A percentile compares a stretch with the other conserved stretches of the same genome.
These are phyloP conservation scores for Bellardia pandia DNA, from an alignment of 2,888 invertebrate genomes.

Conservation along the genomic window DNA sequence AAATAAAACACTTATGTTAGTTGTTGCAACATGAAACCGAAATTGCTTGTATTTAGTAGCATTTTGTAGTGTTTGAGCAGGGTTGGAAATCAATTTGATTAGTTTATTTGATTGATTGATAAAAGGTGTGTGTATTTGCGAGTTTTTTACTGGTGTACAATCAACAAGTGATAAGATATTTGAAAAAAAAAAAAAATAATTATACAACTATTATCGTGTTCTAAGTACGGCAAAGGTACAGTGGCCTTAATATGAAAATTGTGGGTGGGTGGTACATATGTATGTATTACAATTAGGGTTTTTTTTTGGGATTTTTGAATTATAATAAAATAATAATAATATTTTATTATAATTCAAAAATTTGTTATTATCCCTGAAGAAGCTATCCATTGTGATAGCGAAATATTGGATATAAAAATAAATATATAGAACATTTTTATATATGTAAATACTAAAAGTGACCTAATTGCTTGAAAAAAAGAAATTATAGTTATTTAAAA, in stretches of 20 bases:
- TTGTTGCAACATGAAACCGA: conserved; percentile 18
- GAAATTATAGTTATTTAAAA: too few species aligned
- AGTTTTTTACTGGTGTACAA: not conserved
- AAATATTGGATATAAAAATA: too few species aligned
- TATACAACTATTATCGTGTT: not conserved
- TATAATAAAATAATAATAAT: too few species aligned
- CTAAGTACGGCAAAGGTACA: not conserved
- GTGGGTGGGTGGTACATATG: not conserved
- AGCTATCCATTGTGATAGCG: too few species aligned
- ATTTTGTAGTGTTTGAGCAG: not conserved
- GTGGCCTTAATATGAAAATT: not conserved
- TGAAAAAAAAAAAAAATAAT: too few species aligned
- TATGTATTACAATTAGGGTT: too few species aligned
- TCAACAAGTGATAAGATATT: conserved; percentile 30
- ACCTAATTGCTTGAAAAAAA: too few species aligned
- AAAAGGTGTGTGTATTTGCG: not conserved
- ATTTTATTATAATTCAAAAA: too few species aligned
- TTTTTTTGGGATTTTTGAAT: too few species aligned
- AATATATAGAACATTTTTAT: too few species aligned
- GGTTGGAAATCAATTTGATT: not conserved
- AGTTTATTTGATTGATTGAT: not conserved
- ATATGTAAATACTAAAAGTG: too few species aligned
- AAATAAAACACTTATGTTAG: not conserved
- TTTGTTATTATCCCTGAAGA: too few species aligned
- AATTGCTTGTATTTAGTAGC: conserved; percentile 15